A percentile compares a stretch with the other conserved stretches of the same genome.
Conservation (phyloP, 2,113 vertebrate species). For the Callopanchax toddi region DNA sequence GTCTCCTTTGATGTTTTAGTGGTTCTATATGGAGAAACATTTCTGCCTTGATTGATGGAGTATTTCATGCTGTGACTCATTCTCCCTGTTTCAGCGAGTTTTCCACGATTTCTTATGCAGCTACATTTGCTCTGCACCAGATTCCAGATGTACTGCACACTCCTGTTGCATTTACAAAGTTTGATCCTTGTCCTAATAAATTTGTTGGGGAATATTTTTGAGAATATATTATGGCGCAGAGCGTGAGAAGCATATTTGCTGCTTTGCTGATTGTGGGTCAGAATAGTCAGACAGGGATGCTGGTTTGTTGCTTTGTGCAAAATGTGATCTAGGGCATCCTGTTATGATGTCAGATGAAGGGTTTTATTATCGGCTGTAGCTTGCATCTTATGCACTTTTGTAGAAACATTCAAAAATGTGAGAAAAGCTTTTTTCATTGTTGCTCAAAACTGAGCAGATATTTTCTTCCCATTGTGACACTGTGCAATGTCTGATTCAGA, state of each 20-base stretch:
- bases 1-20: constrained; percentile 15
- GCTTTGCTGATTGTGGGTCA: background rate
- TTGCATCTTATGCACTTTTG: background rate
- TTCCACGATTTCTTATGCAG: constrained; percentile 56
- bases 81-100: constrained; percentile 44
- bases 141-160: background rate
- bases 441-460: background rate
- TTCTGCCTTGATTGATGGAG: constrained; percentile 40
- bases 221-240: background rate
- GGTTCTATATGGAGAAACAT: constrained; percentile 42
- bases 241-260: background rate
- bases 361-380: background rate
- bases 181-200: background rate
- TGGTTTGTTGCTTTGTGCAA: background rate
- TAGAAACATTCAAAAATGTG: background rate
- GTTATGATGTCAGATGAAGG: constrained; percentile 6
- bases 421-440: background rate
- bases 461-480: constrained; percentile 1
- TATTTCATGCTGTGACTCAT: constrained; percentile 30
- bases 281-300: background rate
- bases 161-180: background rate
- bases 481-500: constrained; percentile 64
- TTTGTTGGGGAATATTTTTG: background rate
- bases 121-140: background rate
- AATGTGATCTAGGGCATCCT: background rate